A percentile compares a stretch with the other conserved stretches of the same genome.
Conservation (phyloP, 2,888 invertebrate species). For the Pycnomerus fuliginosus region DNA sequence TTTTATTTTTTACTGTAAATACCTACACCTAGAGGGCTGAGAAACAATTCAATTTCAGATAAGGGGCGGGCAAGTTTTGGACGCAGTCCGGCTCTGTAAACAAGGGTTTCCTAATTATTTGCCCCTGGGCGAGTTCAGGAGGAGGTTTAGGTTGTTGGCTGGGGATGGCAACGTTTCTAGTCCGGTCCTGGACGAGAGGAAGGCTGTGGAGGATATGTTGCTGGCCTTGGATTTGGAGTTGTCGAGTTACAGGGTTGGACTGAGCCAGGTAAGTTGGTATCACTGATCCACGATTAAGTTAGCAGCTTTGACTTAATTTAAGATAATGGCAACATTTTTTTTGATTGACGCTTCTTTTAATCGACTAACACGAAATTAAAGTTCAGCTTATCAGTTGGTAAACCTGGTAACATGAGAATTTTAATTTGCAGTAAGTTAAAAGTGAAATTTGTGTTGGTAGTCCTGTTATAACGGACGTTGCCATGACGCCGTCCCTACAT, state of each 20-base stretch:
- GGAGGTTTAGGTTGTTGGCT: constrained; percentile 71
- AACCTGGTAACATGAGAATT: too few species aligned
- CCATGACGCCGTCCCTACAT: too few species aligned
- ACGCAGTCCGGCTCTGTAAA: constrained; percentile 85
- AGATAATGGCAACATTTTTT: too few species aligned
- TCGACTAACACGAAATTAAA: too few species aligned
- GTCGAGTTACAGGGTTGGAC: constrained; percentile 83
- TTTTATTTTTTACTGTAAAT: constrained; percentile 6
- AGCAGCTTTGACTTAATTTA: too few species aligned
- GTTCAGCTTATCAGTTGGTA: too few species aligned
- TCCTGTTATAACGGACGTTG: too few species aligned
- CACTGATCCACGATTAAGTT: too few species aligned
- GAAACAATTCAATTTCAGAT: constrained; percentile 57
- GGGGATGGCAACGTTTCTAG: constrained; percentile 51
- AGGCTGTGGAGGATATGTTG: constrained; percentile 82
- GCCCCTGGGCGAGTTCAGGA: constrained; percentile 84
- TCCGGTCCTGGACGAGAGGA: constrained; percentile 57
- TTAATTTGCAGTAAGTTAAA: too few species aligned
- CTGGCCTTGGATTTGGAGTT: constrained; percentile 80
- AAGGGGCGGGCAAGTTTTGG: constrained; percentile 86
- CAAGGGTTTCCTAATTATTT: constrained; percentile 93
- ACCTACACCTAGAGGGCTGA: too few species aligned
- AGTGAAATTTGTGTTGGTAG: too few species aligned
- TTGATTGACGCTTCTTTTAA: too few species aligned
- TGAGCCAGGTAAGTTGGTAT: constrained; percentile 77